Conservation (phyloP, 2,797 vertebrate genomes). For the Psittacula echo region DNA sequence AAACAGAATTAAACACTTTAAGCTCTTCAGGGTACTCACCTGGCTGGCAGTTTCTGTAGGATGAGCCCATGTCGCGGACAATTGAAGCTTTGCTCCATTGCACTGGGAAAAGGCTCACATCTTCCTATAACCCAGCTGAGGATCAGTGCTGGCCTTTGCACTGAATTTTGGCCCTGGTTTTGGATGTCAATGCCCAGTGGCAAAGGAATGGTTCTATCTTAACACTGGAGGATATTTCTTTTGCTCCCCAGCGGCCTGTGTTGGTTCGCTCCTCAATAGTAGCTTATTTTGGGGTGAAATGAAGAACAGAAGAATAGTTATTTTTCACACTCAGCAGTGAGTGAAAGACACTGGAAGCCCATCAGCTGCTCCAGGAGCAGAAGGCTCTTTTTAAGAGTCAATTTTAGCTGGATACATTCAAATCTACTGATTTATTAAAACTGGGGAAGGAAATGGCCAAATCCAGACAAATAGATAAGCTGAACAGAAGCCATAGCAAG, state of each 20-base stretch:
- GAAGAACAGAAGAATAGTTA: neutral
- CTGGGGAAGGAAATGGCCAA: neutral
- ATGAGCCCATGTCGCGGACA: neutral
- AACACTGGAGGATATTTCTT: neutral
- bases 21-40: neutral
- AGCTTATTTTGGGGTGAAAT: neutral
- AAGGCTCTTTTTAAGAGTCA: neutral
- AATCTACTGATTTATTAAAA: neutral
- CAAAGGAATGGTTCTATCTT: neutral
- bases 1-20: neutral
- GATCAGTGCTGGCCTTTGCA: neutral
- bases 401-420: neutral
- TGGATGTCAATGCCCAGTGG: neutral
- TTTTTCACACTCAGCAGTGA: neutral
- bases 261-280: neutral
- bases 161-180: neutral
- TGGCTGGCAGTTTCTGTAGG: neutral
- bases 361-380: neutral
- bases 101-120: neutral
- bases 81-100: neutral
- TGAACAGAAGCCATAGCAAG: accelerated
- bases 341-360: neutral
- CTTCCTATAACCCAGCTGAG: neutral
- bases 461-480: constrained; percentile 38
- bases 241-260: neutral